These are phyloP conservation scores for Amphiprion clarkii DNA, from an alignment of 2,797 vertebrate species.

Conservation along the genomic window DNA sequence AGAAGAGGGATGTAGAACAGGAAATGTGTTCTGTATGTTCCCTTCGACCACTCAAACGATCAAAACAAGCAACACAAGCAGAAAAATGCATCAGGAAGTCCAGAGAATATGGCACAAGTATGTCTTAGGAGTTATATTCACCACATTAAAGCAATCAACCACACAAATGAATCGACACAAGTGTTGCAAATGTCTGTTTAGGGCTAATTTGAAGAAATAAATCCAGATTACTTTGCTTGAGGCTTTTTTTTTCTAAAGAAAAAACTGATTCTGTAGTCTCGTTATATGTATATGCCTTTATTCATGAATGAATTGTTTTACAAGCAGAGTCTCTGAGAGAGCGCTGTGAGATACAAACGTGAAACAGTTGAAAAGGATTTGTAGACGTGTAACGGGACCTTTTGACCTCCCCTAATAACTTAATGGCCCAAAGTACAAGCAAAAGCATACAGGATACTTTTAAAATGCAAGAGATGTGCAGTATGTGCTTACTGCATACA, in stretches of 20 bases:
- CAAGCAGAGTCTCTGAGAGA: slow-evolving; percentile 23
- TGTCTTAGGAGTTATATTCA: too few relatives aligned
- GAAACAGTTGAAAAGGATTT: slow-evolving; percentile 36
- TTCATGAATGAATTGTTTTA: slow-evolving; percentile 30
- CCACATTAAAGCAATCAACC: neutral
- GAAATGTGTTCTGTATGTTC: too few relatives aligned
- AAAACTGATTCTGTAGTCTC: neutral
- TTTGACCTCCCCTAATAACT: too few relatives aligned
- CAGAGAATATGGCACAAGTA: neutral
- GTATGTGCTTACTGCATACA: neutral
- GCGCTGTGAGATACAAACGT: slow-evolving; percentile 14
- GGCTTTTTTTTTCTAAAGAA: too few relatives aligned
- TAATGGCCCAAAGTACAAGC: too few relatives aligned
- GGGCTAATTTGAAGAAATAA: neutral
- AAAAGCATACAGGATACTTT: too few relatives aligned
- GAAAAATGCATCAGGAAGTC: neutral
- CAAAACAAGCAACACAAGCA: too few relatives aligned
- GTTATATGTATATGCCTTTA: slow-evolving; percentile 10
- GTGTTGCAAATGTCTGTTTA: neutral
- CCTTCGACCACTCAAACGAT: too few relatives aligned
- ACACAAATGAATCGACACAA: neutral
- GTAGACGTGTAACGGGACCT: too few relatives aligned
- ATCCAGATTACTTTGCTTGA: neutral
- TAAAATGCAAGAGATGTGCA: too few relatives aligned
- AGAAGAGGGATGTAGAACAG: too few relatives aligned